Percentiles rank a stretch among this genome's conserved stretches.
These are phyloP conservation scores for Progne subis DNA, from an alignment of 2,113 vertebrate genomes.

Conservation along the genomic window DNA sequence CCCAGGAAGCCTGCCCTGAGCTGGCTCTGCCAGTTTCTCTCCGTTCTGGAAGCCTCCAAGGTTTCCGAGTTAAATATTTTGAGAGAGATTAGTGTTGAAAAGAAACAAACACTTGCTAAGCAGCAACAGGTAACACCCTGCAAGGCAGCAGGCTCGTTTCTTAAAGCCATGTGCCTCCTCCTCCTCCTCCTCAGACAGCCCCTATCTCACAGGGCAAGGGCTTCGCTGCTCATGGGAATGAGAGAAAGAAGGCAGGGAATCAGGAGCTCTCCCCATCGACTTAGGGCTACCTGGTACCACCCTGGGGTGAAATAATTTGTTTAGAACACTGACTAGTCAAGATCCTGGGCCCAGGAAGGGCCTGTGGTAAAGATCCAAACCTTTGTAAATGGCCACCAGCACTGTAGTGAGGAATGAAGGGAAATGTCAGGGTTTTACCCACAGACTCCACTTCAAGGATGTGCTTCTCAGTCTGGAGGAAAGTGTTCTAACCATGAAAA, in stretches of 20 bases:
- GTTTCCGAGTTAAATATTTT: background rate
- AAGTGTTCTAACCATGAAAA: background rate
- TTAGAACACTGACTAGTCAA: background rate
- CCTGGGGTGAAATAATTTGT: background rate
- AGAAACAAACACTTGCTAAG: background rate
- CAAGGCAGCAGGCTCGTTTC: background rate
- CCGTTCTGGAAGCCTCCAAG: background rate
- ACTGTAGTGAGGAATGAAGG: background rate
- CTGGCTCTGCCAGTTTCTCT: background rate
- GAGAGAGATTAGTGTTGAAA: conserved; percentile 29
- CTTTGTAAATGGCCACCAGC: background rate
- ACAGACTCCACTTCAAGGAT: background rate
- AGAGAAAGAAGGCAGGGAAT: background rate
- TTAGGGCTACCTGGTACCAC: background rate
- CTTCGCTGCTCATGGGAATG: background rate
- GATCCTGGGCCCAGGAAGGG: background rate
- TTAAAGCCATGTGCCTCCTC: background rate
- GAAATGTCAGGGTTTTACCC: background rate
- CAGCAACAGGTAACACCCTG: conserved; percentile 37
- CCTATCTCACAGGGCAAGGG: fast-evolving
- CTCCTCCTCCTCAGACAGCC: background rate
- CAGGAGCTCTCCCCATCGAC: background rate
- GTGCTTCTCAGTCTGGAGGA: background rate
- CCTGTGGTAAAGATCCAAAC: background rate
- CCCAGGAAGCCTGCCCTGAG: background rate